Conservation (phyloP, 2,113 vertebrate genomes). For the Nothocercus julius region DNA sequence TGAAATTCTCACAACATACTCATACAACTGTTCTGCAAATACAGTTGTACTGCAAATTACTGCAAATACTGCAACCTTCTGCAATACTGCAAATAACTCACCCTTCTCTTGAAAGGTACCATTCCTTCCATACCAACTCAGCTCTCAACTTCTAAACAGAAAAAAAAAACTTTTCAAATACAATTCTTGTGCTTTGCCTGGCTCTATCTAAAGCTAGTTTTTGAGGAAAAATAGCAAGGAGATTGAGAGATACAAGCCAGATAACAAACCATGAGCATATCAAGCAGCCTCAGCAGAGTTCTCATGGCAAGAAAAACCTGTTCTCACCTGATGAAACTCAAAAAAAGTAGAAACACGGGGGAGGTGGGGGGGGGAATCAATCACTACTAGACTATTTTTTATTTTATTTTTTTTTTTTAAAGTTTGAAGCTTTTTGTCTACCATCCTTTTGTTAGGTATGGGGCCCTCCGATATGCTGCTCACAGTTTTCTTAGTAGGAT, state of each 20-base stretch:
- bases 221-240: not conserved
- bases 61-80: no score
- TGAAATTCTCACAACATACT: not conserved
- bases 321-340: constrained; percentile 45
- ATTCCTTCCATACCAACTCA: not conserved
- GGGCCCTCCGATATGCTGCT: not conserved
- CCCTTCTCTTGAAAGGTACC: not conserved
- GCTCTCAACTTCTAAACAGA: not conserved
- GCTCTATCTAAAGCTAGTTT: not conserved
- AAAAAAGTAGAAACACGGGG: no score
- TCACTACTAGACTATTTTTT: not conserved
- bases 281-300: constrained; percentile 30
- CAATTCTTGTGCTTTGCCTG: not conserved
- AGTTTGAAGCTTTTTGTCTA: not conserved
- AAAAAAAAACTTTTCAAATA: not conserved
- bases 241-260: constrained; percentile 19
- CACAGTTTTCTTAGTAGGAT: not conserved
- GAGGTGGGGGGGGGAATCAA: no score
- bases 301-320: constrained; percentile 67
- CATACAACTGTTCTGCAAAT: not conserved
- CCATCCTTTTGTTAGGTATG: not conserved
- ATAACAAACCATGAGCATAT: constrained; percentile 33
- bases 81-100: not conserved
- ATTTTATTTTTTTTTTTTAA: no score
- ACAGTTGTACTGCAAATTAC: not conserved